A percentile compares a stretch with the other conserved stretches of the same genome.
phyloP scores from a whole-genome alignment of 2,113 vertebrate genomes.

The Antennarius striatus region DNA sequence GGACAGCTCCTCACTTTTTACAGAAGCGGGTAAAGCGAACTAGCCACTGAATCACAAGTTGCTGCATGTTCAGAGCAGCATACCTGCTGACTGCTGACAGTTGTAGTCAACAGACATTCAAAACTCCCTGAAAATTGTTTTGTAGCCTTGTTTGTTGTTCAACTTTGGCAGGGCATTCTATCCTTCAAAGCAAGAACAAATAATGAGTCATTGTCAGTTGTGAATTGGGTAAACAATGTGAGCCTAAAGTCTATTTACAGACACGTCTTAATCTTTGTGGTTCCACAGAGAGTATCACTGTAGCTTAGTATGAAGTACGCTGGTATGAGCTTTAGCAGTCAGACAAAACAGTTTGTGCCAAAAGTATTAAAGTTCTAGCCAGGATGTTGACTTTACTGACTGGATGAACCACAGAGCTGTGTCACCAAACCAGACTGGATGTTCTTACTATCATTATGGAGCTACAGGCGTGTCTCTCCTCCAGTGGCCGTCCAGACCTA shows the following conservation, averaged over 20 bases:
- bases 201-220: neutral
- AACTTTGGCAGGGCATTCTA: neutral
- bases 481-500: too few species aligned
- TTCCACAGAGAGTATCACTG: too few species aligned
- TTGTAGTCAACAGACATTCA: constrained; percentile 1
- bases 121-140: neutral
- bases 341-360: neutral
- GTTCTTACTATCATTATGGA: too few species aligned
- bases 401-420: too few species aligned
- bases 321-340: constrained; percentile 5
- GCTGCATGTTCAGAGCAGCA: too few species aligned
- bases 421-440: too few species aligned
- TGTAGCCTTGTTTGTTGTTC: constrained; percentile 7
- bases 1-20: too few species aligned
- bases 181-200: neutral
- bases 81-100: neutral
- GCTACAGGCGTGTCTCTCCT: neutral
- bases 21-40: too few species aligned
- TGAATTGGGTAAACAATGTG: neutral
- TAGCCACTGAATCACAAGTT: too few species aligned
- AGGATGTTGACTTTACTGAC: too few species aligned
- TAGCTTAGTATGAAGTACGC: neutral
- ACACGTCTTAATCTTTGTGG: neutral
- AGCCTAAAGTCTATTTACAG: neutral
- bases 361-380: too few species aligned